Conservation (phyloP, 23 tunicate genomes). For the Ascidia mentula region DNA sequence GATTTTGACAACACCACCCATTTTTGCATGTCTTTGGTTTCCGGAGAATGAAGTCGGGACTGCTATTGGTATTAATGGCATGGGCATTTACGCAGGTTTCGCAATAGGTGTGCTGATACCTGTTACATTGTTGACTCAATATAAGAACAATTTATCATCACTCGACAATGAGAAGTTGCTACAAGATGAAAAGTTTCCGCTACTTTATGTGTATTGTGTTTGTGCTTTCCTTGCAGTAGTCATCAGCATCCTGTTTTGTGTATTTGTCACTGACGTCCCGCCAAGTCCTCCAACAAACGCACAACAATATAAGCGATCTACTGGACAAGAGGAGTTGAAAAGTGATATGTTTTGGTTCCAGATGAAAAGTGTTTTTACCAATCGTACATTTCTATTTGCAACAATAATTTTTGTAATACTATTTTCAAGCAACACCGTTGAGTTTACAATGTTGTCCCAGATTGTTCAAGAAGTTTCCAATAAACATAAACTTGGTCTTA, state of each 20-base stretch:
- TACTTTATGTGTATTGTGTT: not conserved
- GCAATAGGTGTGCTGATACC: constrained; percentile 15
- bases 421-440: no score
- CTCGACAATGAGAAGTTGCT: not conserved
- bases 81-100: constrained; percentile 8
- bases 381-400: no score
- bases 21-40: constrained; percentile 24
- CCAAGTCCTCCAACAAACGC: not conserved
- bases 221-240: not conserved
- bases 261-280: not conserved
- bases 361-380: no score
- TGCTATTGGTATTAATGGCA: constrained; percentile 17
- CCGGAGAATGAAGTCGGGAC: constrained; percentile 21
- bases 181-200: not conserved
- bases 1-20: constrained; percentile 5
- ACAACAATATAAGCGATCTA: no score
- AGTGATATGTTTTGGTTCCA: no score
- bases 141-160: not conserved
- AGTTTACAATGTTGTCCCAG: not conserved
- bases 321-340: no score
- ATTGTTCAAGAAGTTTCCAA: not conserved
- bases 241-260: not conserved
- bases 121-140: not conserved
- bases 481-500: not conserved
- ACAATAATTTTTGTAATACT: no score